Percentiles rank a stretch among this genome's conserved stretches.
Conservation (phyloP, 1,140 invertebrate species). For the Anastrepha ludens region DNA sequence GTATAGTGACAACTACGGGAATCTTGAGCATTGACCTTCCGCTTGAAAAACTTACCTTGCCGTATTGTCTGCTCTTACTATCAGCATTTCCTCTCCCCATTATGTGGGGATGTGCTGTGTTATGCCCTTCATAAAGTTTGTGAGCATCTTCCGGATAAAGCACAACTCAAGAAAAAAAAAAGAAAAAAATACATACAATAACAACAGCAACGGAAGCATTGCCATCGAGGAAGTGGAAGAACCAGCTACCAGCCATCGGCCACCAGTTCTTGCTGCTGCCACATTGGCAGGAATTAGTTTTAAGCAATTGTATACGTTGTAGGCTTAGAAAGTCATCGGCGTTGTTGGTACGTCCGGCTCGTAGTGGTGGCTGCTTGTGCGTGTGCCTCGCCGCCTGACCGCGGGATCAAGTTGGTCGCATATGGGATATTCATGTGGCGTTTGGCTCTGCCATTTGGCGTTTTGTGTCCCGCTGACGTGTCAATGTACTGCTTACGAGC, state of each 20-base stretch:
- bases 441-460: neutral
- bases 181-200: neutral
- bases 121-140: neutral
- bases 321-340: conserved; percentile 13
- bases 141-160: conserved; percentile 16
- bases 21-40: conserved; percentile 44
- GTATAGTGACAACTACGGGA: neutral
- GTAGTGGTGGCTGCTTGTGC: neutral
- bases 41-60: neutral
- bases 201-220: neutral
- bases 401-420: conserved; percentile 23
- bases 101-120: neutral
- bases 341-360: neutral
- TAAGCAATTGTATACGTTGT: neutral
- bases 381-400: conserved; percentile 9
- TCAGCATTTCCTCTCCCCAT: neutral
- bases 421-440: neutral
- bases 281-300: neutral
- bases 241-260: neutral
- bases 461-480: neutral
- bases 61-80: neutral
- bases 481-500: neutral
- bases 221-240: conserved; percentile 3
- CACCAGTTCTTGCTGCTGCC: neutral
- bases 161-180: neutral